Conservation (phyloP, 2,888 invertebrate genomes). For the Spodoptera exigua region DNA sequence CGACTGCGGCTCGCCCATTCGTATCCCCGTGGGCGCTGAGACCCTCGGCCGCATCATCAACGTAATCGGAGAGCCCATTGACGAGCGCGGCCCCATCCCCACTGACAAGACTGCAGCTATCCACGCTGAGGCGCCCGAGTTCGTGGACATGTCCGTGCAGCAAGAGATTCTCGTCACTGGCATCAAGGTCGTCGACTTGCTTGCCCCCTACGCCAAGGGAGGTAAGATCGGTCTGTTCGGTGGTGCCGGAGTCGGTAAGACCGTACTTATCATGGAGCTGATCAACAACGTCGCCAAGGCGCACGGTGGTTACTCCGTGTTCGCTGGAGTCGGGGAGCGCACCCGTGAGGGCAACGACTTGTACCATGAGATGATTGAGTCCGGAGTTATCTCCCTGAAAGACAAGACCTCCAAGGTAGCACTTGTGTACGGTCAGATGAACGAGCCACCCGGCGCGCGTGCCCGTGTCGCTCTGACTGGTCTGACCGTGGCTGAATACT, state of each 20-base stretch:
- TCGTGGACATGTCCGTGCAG: constrained; percentile 97
- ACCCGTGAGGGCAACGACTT: constrained; percentile 99
- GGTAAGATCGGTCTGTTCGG: constrained; percentile 98
- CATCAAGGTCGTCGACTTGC: constrained; percentile 97
- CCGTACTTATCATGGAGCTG: constrained; percentile 98
- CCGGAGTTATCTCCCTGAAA: constrained; percentile 96
- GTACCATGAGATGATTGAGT: constrained; percentile 99
- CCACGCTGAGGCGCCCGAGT: constrained; percentile 97
- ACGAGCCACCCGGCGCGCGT: constrained; percentile 98
- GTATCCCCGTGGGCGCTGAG: constrained; percentile 96
- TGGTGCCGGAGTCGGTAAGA: constrained; percentile 98
- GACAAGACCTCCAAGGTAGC: constrained; percentile 97
- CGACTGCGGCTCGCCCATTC: constrained; percentile 96
- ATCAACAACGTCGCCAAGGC: constrained; percentile 99
- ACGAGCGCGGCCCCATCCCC: constrained; percentile 96
- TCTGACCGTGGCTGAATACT: constrained; percentile 97
- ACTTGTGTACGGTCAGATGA: constrained; percentile 98
- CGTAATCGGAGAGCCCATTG: constrained; percentile 96
- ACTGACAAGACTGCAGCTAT: constrained; percentile 94
- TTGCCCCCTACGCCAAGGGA: constrained; percentile 98
- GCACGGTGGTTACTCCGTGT: constrained; percentile 98
- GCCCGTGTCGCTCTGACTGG: constrained; percentile 98
- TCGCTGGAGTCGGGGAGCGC: constrained; percentile 98
- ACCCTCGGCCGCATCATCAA: constrained; percentile 98
- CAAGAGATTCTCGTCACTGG: constrained; percentile 98